Base-by-base conservation (phyloP, 2,888 invertebrate species). In the Phlogophora meticulosa region DNA sequence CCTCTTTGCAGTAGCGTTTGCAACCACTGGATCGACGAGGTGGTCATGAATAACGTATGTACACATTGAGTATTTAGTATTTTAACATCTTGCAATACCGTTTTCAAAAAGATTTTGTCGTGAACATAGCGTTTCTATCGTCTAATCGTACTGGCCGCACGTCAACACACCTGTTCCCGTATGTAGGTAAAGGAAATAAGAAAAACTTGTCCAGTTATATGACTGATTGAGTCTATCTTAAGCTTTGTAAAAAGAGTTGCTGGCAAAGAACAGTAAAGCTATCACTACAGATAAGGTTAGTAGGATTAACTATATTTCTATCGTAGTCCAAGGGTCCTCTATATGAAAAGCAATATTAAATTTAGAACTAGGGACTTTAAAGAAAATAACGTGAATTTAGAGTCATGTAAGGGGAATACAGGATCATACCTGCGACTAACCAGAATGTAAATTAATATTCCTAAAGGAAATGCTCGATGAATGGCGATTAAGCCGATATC, bases 31-130 rank as follows among this genome's bases (percentile, higher is more conserved):
- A n/a, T n/a, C n/a, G n/a, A 28, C 28, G 5, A 28, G 2, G 5
- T 28, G 5, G 5, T 5, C 28, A 38, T 13, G 1, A 38, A 38
- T 38, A 38, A 15, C 4, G 15, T 38, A 15, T 13, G 5, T 5
- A 38, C 5, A n/a, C 28, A 4, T 4, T 28, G 5, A 28, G 28
- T 28, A 20, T 22, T 22, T 17, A 0, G 0, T 20, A 20, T 22
- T 15, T 15, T 0, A 10, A 28, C 7, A 0, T 22, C 1, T 15
- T 15, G 1, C 4, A 34, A 36, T n/a, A 22, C 11, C 36, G 9
- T 36, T 55, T 84, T 81, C 59, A 42, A 73, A 76, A 77, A 82
- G 56, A 76, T 79, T 81, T 84, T 85, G 80, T 77, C 78, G 76
- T 84, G 79, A 80, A 72, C 67, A 51, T 22, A n/a, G 20, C n/a